A percentile compares a stretch with the other conserved stretches of the same genome.
Evolutionary conservation across 2,888 invertebrate genomes (phyloP).

Genomic region (Vanessa cardui): DNA sequence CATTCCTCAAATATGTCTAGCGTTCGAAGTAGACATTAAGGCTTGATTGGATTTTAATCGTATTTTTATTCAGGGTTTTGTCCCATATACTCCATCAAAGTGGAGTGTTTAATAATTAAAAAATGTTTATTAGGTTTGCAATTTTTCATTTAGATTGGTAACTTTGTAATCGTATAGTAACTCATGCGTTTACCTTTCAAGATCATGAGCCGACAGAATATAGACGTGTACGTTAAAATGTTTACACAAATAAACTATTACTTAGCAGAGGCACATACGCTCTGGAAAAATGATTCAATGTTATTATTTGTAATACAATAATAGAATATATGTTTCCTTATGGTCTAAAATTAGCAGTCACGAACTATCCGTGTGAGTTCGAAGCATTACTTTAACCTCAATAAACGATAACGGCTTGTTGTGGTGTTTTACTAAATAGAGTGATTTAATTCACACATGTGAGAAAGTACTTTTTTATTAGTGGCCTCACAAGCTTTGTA

Average conservation of each 20-base stretch:
- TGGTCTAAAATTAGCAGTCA: conserved; percentile 37
- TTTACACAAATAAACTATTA: conserved; percentile 10
- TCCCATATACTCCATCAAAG: background rate
- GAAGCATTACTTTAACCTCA: conserved; percentile 41
- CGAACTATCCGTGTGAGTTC: conserved; percentile 27
- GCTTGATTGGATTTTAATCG: background rate
- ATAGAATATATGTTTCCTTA: conserved; percentile 27
- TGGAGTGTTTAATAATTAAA: background rate
- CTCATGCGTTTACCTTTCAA: background rate
- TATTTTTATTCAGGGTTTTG: background rate
- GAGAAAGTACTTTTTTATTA: background rate
- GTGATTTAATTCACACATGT: conserved; percentile 3
- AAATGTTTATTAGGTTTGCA: no score
- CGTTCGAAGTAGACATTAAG: background rate
- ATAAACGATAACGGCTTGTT: conserved; percentile 27
- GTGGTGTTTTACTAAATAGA: conserved; percentile 18
- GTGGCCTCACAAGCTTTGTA: no score
- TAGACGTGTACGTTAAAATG: background rate
- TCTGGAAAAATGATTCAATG: conserved; percentile 19
- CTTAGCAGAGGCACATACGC: conserved; percentile 11
- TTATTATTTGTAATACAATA: conserved; percentile 14
- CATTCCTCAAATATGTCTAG: background rate
- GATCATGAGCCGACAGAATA: background rate
- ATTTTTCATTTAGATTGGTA: no score
- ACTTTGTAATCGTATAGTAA: background rate